phyloP scores from a whole-genome alignment of 2,888 invertebrate genomes.

The Caradrina kadenii region DNA sequence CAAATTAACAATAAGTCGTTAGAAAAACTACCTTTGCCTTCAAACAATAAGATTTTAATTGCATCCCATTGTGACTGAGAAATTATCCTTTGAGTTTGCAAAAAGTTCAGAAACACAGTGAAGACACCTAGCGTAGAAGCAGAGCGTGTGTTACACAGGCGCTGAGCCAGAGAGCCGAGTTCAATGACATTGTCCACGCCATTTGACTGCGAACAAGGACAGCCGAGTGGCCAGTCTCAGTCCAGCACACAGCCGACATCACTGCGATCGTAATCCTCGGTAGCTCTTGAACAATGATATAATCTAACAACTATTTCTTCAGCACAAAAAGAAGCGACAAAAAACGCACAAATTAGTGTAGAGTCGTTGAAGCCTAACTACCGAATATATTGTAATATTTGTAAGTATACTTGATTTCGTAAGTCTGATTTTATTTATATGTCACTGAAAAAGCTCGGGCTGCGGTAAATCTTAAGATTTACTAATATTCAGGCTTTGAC shows the following conservation, averaged over 20 bases:
- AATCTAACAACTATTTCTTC: conserved; percentile 43
- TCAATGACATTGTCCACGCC: conserved; percentile 70
- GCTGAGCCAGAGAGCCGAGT: conserved; percentile 63
- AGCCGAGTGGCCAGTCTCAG: conserved; percentile 20
- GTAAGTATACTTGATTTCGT: conserved; percentile 16
- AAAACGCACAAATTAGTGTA: conserved; percentile 1
- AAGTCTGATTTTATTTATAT: conserved; percentile 13
- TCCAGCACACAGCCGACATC: conserved; percentile 28
- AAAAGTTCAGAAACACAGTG: conserved; percentile 30
- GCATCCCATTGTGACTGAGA: conserved; percentile 5
- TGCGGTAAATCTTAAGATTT: neutral
- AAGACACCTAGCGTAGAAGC: conserved; percentile 58
- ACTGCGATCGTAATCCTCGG: conserved; percentile 27
- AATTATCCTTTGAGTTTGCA: conserved; percentile 18
- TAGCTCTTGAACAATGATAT: conserved; percentile 48
- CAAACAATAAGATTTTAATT: conserved; percentile 37
- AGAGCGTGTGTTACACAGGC: conserved; percentile 49
- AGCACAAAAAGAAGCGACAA: conserved; percentile 26
- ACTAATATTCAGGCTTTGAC: too few species aligned
- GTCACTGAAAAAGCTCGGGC: too few species aligned
- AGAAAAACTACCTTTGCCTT: conserved; percentile 21
- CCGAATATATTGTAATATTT: conserved; percentile 34
- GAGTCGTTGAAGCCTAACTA: conserved; percentile 26
- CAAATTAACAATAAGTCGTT: conserved; percentile 8
- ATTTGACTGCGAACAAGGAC: conserved; percentile 63